Conservation (phyloP, 1,140 invertebrate genomes). For the Hyphantria cunea region DNA sequence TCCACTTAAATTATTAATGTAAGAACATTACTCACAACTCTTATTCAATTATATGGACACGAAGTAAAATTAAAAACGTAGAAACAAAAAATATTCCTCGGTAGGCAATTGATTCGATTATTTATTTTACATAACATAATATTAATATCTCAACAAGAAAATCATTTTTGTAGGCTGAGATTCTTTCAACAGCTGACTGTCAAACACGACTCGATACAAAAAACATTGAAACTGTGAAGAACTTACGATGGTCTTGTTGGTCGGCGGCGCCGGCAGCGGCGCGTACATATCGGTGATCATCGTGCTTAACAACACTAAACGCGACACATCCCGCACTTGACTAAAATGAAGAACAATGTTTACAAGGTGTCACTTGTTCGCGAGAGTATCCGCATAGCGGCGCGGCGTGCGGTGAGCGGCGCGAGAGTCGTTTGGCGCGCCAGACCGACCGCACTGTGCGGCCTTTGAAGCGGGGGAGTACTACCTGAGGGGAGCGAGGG, state of each 20-base stretch:
- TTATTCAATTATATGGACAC: too few species aligned
- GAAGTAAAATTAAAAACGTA: too few species aligned
- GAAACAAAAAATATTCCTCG: too few species aligned
- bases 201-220: too few species aligned
- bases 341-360: background rate
- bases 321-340: slow-evolving; percentile 25
- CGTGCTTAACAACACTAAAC: slow-evolving; percentile 50
- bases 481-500: slow-evolving; percentile 8
- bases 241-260: slow-evolving; percentile 72
- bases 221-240: slow-evolving; percentile 4
- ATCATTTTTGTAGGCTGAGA: too few species aligned
- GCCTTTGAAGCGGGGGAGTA: slow-evolving; percentile 27
- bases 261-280: slow-evolving; percentile 65
- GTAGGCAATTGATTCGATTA: too few species aligned
- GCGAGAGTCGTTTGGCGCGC: slow-evolving; percentile 36
- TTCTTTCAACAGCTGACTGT: too few species aligned
- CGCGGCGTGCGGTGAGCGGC: slow-evolving; percentile 32
- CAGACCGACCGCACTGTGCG: slow-evolving; percentile 33
- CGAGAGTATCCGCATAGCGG: slow-evolving; percentile 8
- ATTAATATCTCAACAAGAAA: too few species aligned
- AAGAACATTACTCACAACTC: too few species aligned
- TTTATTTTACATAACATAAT: too few species aligned
- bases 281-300: slow-evolving; percentile 78
- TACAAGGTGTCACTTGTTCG: slow-evolving; percentile 31
- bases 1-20: too few species aligned